A percentile compares a stretch with the other conserved stretches of the same genome.
phyloP scores from a whole-genome alignment of 2,888 invertebrate species.

The Caenorhabditis sulstoni region DNA sequence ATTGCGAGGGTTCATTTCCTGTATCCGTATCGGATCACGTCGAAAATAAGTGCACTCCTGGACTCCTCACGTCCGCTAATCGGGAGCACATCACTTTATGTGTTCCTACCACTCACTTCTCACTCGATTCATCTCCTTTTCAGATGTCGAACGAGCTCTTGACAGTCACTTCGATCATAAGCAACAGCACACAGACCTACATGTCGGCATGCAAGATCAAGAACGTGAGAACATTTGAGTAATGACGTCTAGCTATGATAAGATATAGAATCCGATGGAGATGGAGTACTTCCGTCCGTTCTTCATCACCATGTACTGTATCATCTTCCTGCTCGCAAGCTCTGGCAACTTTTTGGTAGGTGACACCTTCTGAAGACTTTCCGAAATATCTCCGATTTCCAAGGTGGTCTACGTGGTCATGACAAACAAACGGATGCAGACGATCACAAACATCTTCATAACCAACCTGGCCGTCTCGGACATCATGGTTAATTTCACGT shows the following conservation, averaged over 20 bases:
- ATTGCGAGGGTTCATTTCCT: slow-evolving; percentile 27
- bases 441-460: slow-evolving; percentile 97
- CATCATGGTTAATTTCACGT: slow-evolving; percentile 88
- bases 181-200: slow-evolving; percentile 17
- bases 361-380: background rate
- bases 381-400: background rate
- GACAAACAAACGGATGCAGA: slow-evolving; percentile 95
- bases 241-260: too few relatives aligned
- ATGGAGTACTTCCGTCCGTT: slow-evolving; percentile 62
- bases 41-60: slow-evolving; percentile 6
- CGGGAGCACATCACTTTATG: slow-evolving; percentile 6
- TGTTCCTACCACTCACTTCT: too few relatives aligned
- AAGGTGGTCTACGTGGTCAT: slow-evolving; percentile 91
- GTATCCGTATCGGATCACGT: background rate
- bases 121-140: background rate
- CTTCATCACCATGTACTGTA: slow-evolving; percentile 84
- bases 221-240: slow-evolving; percentile 19
- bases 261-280: slow-evolving; percentile 70
- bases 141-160: slow-evolving; percentile 43
- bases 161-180: slow-evolving; percentile 29
- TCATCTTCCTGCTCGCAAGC: slow-evolving; percentile 91
- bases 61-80: slow-evolving; percentile 7
- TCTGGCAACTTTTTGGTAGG: slow-evolving; percentile 89
- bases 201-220: slow-evolving; percentile 31
- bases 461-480: slow-evolving; percentile 96